Evolutionary conservation across 23 tunicate species (phyloP).

Genomic region (Corella eumyota): DNA sequence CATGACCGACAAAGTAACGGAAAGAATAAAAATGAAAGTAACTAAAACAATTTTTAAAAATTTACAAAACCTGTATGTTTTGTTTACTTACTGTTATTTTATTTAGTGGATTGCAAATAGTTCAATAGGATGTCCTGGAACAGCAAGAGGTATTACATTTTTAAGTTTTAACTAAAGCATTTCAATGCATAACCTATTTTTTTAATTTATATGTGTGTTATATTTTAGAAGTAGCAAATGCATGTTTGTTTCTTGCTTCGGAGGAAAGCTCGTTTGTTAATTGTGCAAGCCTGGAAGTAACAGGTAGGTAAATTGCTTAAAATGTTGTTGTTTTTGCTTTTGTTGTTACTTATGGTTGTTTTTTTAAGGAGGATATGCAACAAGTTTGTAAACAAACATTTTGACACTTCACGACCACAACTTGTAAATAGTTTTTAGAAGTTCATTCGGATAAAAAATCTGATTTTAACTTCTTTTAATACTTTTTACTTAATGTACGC

Average conservation of each 20-base stretch:
- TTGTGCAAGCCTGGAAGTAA: conserved; percentile 53
- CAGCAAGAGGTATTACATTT: conserved; percentile 22
- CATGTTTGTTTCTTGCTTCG: conserved; percentile 55
- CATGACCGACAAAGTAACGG: conserved; percentile 43
- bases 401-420: too few species aligned
- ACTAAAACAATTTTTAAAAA: too few species aligned
- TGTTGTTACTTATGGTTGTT: too few species aligned
- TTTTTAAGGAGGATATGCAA: too few species aligned
- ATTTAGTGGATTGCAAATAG: too few species aligned
- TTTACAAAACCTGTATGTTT: not conserved
- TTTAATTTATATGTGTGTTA: too few species aligned
- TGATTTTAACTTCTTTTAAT: not conserved
- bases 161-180: too few species aligned
- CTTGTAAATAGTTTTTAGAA: not conserved
- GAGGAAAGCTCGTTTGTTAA: conserved; percentile 80
- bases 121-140: too few species aligned
- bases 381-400: too few species aligned
- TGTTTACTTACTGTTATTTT: not conserved
- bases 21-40: conserved; percentile 5
- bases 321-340: too few species aligned
- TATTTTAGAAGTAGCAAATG: conserved; percentile 60
- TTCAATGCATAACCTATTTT: too few species aligned
- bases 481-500: not conserved
- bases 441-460: not conserved
- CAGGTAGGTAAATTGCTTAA: too few species aligned